These are phyloP conservation scores for Microtus richardsoni DNA, from an alignment of 2,113 vertebrate species.

Conservation along the genomic window DNA sequence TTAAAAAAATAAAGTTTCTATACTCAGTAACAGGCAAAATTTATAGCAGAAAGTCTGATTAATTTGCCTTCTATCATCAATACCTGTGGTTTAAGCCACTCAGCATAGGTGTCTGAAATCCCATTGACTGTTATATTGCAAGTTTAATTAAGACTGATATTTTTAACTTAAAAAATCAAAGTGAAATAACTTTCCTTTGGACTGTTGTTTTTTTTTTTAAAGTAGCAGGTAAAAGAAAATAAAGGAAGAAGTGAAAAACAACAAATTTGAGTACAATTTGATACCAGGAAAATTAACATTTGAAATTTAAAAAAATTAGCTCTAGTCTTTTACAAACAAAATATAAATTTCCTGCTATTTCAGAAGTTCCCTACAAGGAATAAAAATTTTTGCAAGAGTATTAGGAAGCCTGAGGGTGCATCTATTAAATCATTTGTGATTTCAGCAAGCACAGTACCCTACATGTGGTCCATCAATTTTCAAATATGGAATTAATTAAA, in stretches of 20 bases:
- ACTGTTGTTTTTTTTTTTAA: background rate
- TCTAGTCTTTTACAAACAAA: background rate
- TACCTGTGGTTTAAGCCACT: background rate
- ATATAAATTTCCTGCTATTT: background rate
- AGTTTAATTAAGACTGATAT: background rate
- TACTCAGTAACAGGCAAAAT: background rate
- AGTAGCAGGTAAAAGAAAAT: background rate
- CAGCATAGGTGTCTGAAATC: background rate
- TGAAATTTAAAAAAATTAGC: background rate
- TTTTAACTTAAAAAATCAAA: background rate
- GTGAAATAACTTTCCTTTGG: background rate
- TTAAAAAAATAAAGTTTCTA: background rate
- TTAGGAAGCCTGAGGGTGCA: fast-evolving
- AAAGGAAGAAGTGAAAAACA: background rate
- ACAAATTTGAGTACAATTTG: background rate
- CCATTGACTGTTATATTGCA: background rate
- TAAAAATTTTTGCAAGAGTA: background rate
- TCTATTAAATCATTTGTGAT: background rate
- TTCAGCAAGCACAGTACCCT: background rate
- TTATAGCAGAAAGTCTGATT: background rate
- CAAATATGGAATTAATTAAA: background rate
- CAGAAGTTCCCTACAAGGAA: background rate
- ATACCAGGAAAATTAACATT: background rate
- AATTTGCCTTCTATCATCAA: background rate
- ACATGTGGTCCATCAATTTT: background rate